Evolutionary conservation across 2,888 invertebrate genomes (phyloP), one percentile per base, ranked within the genome.

Genomic region (Cephus nigrinus): DNA sequence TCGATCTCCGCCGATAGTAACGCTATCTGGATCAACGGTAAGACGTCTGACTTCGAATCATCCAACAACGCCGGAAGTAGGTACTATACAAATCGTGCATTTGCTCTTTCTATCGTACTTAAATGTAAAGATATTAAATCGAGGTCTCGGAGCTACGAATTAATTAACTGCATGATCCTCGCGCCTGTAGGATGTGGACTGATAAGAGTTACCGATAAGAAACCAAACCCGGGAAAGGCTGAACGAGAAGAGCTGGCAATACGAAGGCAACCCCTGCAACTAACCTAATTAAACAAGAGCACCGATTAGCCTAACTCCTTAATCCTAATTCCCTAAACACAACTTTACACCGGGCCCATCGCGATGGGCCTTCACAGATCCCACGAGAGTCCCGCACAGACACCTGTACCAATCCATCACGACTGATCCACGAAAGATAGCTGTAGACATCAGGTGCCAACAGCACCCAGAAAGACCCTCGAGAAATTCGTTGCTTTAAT

Each of bases 351-450:
- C 55, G 9, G 55, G 23, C 55, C 23, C 23, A 55, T 55, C 55
- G 9, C 71, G 71, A 71, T 31, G 71, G 32, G 31, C 31, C 32
- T 23, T 12, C 12, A 33, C 31, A 31, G 71, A 71, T 32, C 71
- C 71, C 71, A 33, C 71, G 31, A 33, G 86, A 81, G 85, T 75
- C 83, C 80, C 82, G 86, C 23, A 55, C 40, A 55, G 55, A 55
- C 88, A 88, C 88, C 88, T 88, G 88, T 88, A 84, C 83, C 88
- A 87, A 88, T 88, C 86, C 87, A 88, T 88, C 88, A 88, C 81
- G 81, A 81, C 83, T 85, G 88, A 88, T 87, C 84, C 83, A 80
- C 82, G 78, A 36, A 81, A 85, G 88, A 88, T 88, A 88, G 84
- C 71, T 15, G 82, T 80, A 84, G 83, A 87, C 84, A 84, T 83